Evolutionary conservation across 2,797 vertebrate genomes (phyloP), one percentile per base, ranked within the genome.

Genomic region (Poecilia velifera): DNA sequence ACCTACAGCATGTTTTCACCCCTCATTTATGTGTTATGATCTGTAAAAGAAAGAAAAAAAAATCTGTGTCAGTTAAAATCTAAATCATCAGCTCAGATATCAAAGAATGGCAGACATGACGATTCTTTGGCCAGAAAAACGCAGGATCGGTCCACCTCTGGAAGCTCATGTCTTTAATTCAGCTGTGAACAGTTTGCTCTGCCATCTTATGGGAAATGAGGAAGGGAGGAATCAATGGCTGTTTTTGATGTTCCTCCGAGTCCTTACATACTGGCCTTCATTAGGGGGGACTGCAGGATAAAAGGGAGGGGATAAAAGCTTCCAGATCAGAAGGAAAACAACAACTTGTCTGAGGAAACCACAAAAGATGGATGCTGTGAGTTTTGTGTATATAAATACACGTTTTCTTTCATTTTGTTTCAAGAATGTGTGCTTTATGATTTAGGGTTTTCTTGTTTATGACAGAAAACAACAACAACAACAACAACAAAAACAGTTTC

Each of bases 211-310:
- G 89, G 88, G 88, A 82, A 76, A 75, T 1, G 6, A 84, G 85
- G 88, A 92, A 85, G 84, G 86, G 87, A 85, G 66, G 90, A 93
- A 90, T 91, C 88, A 57, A 79, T 90, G 84, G 73, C 76, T 76
- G 72, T 79, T 88, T 93, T 92, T 94, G 93, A 94, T 89, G 89
- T 92, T 92, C 68, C 86, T 87, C 76, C 22, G 81, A 84, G 85
- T 87, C 84, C 82, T 84, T 79, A 84, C 86, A 85, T 55, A 77
- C 87, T 90, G 88, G 80, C 88, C 91, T 93, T 94, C 88, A 92
- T 95, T 92, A 94, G 76, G 89, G 89, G 25, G 79, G 77, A 83
- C 92, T 78, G 84, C 22, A 73, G 76, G 87, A 92, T 89, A 90
- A 88, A 78, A 85, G 89, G 64, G 13, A 36, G 49, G 78, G 87